A percentile compares a stretch with the other conserved stretches of the same genome.
These are phyloP conservation scores for Lasioglossum marginatum DNA, from an alignment of 2,888 invertebrate genomes.

Conservation along the genomic window DNA sequence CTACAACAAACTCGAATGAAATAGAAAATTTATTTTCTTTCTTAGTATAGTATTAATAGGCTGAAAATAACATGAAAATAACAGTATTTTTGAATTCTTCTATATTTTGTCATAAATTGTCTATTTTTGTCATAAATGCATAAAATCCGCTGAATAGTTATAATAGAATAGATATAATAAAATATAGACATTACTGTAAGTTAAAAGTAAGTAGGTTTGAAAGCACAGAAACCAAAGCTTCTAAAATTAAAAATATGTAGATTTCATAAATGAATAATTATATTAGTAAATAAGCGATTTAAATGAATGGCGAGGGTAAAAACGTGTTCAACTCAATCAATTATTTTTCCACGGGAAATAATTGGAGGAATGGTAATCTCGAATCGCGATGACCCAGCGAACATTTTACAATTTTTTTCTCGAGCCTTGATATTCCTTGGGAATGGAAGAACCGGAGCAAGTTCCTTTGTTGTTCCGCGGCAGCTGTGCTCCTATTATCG, in stretches of 20 bases:
- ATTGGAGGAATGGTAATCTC: background rate
- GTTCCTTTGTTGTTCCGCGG: slow-evolving; percentile 42
- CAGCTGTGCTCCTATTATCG: slow-evolving; percentile 51
- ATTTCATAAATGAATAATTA: background rate
- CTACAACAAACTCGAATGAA: too few species aligned
- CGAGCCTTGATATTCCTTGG: slow-evolving; percentile 23
- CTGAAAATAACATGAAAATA: too few species aligned
- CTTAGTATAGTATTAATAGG: too few species aligned
- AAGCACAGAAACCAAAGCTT: background rate
- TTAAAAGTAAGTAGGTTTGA: background rate
- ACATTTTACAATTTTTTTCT: slow-evolving; percentile 41
- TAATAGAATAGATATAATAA: too few species aligned
- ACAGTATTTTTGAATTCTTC: too few species aligned
- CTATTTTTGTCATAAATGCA: too few species aligned
- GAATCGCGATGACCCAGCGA: background rate
- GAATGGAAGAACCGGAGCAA: slow-evolving; percentile 26
- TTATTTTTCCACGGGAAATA: background rate
- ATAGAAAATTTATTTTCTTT: too few species aligned
- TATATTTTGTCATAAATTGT: too few species aligned
- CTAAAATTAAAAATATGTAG: background rate
- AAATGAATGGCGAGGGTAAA: too few species aligned
- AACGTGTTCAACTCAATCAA: background rate
- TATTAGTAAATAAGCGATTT: background rate
- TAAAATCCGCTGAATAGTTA: too few species aligned
- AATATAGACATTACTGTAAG: background rate